Base-by-base conservation (phyloP, 2,888 invertebrate genomes). In the Cylloceria caligata region DNA sequence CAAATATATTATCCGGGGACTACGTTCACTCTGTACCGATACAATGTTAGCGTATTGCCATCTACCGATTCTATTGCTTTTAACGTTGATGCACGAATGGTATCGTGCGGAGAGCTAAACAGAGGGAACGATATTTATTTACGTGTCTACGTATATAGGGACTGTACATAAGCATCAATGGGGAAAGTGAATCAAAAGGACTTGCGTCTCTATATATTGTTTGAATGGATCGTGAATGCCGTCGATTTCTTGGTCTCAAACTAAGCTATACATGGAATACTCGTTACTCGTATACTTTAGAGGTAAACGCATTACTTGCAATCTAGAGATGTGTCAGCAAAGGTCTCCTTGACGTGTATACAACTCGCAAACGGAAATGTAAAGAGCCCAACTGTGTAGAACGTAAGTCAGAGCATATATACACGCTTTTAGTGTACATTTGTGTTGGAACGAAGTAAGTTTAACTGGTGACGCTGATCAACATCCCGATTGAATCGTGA, bases 271-370 rank as follows among this genome's bases (percentile, higher is more conserved):
- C 34, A 57, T 57, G 13, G 3, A 52, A 52, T 52, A 24, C 9
- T 24, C 24, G 52, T 21, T 24, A 49, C 11, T 49, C 21, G 49
- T 49, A 6, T 49, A 49, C 47, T n/a, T 19, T 49, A 13, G 3
- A 24, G 52, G 21, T 52, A 24, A 69, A 69, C 55, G 69, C 39
- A 69, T 69, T 69, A 49, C 49, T 55, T 36, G 52, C 68, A 36
- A 52, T 52, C 21, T 36, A 52, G 52, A 24, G 52, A 52, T 52
- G 47, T 49, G 52, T 13, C 24, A 34, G 52, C 24, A 30, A 21
- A 30, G 55, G 0, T 11, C 7, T 5, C 52, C 24, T 52, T 6
- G 34, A 2, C 7, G 36, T 68, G 49, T 68, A 52, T 36, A n/a
- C 39, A 19, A 19, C 13, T 19, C 19, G 13, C 21, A 13, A n/a